A percentile compares a stretch with the other conserved stretches of the same genome.
These are phyloP conservation scores for Idris sp. DNA, from an alignment of 1,140 invertebrate species.

Conservation along the genomic window DNA sequence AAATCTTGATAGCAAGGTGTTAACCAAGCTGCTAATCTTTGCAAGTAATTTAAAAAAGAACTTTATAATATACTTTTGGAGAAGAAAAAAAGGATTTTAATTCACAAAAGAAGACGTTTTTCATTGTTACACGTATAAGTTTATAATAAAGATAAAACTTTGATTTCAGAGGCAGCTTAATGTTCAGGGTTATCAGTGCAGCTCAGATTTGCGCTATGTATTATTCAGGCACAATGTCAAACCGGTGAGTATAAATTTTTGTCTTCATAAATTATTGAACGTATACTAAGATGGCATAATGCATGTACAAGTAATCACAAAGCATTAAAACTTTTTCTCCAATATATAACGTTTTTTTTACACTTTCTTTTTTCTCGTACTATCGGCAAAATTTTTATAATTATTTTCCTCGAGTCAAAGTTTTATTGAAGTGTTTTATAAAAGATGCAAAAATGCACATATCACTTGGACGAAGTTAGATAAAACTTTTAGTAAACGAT, in stretches of 20 bases:
- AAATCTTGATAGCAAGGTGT: too few species aligned
- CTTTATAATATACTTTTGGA: too few species aligned
- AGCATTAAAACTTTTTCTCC: too few species aligned
- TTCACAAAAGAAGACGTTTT: conserved; percentile 9
- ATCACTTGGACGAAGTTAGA: too few species aligned
- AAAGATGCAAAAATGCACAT: too few species aligned
- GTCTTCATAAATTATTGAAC: conserved; percentile 31
- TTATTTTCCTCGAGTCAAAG: too few species aligned
- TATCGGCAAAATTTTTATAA: too few species aligned
- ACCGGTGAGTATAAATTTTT: conserved; percentile 81
- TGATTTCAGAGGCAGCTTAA: conserved; percentile 87
- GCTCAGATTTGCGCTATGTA: conserved; percentile 87
- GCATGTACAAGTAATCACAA: too few species aligned
- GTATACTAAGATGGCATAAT: conserved; percentile 1
- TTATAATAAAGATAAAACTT: conserved; percentile 47
- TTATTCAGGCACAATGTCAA: conserved; percentile 92
- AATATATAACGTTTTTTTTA: too few species aligned
- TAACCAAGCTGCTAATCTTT: conserved; percentile 9
- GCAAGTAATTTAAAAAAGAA: conserved; percentile 23
- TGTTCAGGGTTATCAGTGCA: conserved; percentile 89
- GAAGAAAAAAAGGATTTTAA: conserved; percentile 30
- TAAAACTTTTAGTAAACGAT: too few species aligned
- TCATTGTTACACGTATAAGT: conserved; percentile 12
- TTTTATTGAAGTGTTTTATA: too few species aligned
- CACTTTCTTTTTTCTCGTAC: too few species aligned